Evolutionary conservation across 2,113 vertebrate genomes (phyloP).

Genomic region (human (Homo sapiens)): DNA sequence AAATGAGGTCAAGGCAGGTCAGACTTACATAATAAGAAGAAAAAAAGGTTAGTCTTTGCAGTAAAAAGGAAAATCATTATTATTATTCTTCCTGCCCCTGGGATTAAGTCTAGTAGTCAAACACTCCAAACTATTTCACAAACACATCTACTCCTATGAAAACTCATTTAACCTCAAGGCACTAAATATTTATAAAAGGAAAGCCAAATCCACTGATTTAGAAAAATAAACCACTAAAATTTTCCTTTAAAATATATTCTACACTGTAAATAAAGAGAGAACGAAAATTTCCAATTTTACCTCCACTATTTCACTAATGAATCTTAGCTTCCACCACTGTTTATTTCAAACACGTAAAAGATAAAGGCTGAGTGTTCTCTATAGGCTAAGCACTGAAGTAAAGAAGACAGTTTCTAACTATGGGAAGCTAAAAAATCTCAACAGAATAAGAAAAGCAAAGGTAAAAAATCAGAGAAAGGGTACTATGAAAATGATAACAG

Average conservation of each 20-base stretch:
- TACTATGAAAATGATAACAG: neutral
- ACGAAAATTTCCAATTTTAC: neutral
- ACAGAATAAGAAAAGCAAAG: neutral
- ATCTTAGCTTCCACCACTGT: neutral
- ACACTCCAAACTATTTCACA: conserved; percentile 68
- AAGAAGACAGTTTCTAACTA: conserved; percentile 4
- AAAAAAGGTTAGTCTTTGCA: conserved; percentile 83
- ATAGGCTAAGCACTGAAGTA: neutral
- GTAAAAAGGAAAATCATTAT: conserved; percentile 90
- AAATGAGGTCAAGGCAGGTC: conserved; percentile 89
- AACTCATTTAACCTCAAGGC: conserved; percentile 58
- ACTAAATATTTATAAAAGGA: conserved; percentile 23
- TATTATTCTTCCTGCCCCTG: conserved; percentile 86
- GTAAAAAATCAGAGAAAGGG: neutral
- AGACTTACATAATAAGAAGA: conserved; percentile 89
- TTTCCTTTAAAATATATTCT: neutral
- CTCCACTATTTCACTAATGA: neutral
- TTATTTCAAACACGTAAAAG: conserved; percentile 32
- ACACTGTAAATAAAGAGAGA: neutral
- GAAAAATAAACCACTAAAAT: conserved; percentile 16
- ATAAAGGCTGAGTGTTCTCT: neutral
- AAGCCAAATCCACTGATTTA: conserved; percentile 10
- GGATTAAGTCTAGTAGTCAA: conserved; percentile 88
- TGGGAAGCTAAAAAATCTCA: neutral
- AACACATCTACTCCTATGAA: conserved; percentile 50